Evolutionary conservation across 92 coral and sea anemone species (phyloP), one percentile per base, ranked within the genome.

Genomic region (Actinostola sp.): DNA sequence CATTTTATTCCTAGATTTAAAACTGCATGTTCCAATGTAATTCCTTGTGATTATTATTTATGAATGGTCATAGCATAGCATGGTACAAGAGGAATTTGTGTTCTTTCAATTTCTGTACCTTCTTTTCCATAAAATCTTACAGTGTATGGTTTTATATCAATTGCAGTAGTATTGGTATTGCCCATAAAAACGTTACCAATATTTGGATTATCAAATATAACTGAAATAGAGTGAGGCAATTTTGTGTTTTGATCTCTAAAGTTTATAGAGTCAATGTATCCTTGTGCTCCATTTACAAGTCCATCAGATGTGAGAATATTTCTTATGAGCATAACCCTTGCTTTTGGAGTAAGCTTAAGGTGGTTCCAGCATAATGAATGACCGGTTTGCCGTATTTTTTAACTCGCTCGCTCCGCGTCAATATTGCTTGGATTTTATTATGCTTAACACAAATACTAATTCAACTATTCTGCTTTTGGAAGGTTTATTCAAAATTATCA

Each of bases 271-370:
- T 65, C 14, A 32, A 80, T 58, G 35, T 67, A 70, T 35, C 89
- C 83, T 45, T 52, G 53, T 76, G 89, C 82, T 10, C 89, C 89
- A 84, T 84, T 84, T 39, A 77, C 79, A 36, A 77, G 66, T 9
- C 89, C 89, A 56, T 54, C 61, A 28, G 72, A 28, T 24, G 67
- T 55, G 19, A 62, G 16, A 30, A 84, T 77, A 49, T 70, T 77
- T 62, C 71, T 59, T 48, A 77, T 38, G 10, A 77, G 89, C 89
- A 77, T 84, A 43, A 77, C 84, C 16, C 79, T 64, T 28, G 70
- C 69, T 57, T 76, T 57, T 64, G n/a, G 24, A 35, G 79, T 29
- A 28, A 42, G 35, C 16, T 46, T n/a, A n/a, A n/a, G n/a, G n/a
- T n/a, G n/a, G n/a, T n/a, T n/a, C n/a, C n/a, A n/a, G n/a, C n/a